A percentile compares a stretch with the other conserved stretches of the same genome.
Conservation (phyloP, 1,140 invertebrate genomes). For the Bombus turneri region DNA sequence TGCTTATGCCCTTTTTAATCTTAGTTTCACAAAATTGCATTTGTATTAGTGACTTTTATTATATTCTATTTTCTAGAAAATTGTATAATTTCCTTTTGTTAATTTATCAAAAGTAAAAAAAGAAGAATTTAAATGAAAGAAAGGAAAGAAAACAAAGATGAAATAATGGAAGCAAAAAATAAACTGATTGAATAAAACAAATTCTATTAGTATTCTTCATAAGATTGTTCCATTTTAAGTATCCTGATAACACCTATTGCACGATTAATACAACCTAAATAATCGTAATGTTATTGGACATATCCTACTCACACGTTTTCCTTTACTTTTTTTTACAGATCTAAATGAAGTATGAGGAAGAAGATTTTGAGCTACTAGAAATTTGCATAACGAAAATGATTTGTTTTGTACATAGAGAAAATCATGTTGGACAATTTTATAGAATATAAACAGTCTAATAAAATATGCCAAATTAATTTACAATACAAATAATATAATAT, state of each 20-base stretch:
- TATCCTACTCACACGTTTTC: slow-evolving; percentile 24
- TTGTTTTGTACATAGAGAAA: slow-evolving; percentile 71
- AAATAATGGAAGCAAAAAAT: not conserved
- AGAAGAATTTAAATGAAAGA: not conserved
- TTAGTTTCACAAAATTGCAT: not conserved
- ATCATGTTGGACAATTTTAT: slow-evolving; percentile 36
- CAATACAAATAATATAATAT: slow-evolving; percentile 60
- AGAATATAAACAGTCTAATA: slow-evolving; percentile 37
- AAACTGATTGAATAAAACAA: not conserved
- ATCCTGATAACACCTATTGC: not conserved
- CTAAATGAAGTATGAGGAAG: slow-evolving; percentile 55
- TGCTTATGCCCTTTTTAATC: not conserved
- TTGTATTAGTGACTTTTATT: not conserved
- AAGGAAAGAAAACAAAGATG: not conserved
- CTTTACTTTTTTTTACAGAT: slow-evolving; percentile 74
- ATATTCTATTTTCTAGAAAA: not conserved
- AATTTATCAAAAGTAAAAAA: not conserved
- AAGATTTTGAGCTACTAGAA: slow-evolving; percentile 43
- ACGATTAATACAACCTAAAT: not conserved
- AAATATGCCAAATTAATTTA: slow-evolving; percentile 44
- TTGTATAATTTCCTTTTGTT: not conserved
- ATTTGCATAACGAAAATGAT: slow-evolving; percentile 65
- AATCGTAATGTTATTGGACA: not conserved
- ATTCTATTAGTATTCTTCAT: not conserved
- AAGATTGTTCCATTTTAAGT: not conserved